phyloP scores from a whole-genome alignment of 1,140 invertebrate genomes.

The Drosophila kurseongensis region DNA sequence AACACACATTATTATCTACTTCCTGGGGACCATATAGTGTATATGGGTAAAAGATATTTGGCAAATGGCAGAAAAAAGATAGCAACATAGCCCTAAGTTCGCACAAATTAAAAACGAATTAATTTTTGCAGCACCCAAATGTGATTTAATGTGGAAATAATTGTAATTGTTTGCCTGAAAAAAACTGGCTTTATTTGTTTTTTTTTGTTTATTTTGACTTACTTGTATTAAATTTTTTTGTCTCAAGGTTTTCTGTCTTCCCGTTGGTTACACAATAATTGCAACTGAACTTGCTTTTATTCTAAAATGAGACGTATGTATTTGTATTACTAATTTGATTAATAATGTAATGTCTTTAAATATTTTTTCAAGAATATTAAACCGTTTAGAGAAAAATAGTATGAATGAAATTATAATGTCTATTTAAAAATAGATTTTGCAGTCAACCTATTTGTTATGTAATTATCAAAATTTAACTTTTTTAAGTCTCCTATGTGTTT shows the following conservation, averaged over 20 bases:
- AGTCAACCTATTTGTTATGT: no score
- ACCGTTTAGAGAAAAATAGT: no score
- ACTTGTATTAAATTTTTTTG: slow-evolving; percentile 4
- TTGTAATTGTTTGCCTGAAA: slow-evolving; percentile 26
- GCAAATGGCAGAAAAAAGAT: slow-evolving; percentile 1
- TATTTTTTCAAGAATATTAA: no score
- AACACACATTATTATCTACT: slow-evolving; percentile 31
- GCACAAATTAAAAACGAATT: slow-evolving; percentile 40
- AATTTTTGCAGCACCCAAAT: slow-evolving; percentile 32
- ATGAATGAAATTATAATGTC: no score
- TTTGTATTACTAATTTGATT: not conserved
- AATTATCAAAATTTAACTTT: no score
- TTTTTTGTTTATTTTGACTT: not conserved
- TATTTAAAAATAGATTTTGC: no score
- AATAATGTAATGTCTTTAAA: no score
- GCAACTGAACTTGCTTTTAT: slow-evolving; percentile 12
- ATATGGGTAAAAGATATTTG: not conserved
- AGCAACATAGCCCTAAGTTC: slow-evolving; percentile 1
- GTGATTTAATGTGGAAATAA: slow-evolving; percentile 44
- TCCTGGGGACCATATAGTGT: slow-evolving; percentile 12
- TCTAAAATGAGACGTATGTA: not conserved
- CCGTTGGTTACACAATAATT: slow-evolving; percentile 28
- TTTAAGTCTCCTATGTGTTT: no score
- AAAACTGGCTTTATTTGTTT: slow-evolving; percentile 15
- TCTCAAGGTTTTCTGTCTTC: slow-evolving; percentile 21